Percentiles rank a stretch among this genome's conserved stretches.
Evolutionary conservation across 2,797 vertebrate species (phyloP).

Genomic region (Oreochromis grahami): DNA sequence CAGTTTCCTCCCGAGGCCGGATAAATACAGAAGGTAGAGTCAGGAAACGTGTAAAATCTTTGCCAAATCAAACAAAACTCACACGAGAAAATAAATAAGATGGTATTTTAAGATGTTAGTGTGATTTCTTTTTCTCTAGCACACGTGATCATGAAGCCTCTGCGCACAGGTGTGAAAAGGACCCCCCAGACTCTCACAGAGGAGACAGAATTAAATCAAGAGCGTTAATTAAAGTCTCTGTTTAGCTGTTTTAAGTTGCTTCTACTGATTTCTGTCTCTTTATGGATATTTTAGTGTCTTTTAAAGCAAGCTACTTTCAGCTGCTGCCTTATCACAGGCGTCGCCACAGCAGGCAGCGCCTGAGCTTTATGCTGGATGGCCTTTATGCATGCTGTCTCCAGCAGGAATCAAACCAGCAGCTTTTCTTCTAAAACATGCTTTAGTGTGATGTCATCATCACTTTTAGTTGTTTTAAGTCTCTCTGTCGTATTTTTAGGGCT

Average conservation of each 20-base stretch:
- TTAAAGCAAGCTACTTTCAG: not conserved
- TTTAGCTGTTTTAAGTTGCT: not conserved
- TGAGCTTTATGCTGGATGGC: not conserved
- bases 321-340: not conserved
- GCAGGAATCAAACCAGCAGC: not conserved
- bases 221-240: not conserved
- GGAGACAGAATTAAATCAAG: not conserved
- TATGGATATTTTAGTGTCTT: not conserved
- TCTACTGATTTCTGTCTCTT: not conserved
- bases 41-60: fast-evolving
- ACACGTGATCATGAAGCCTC: not conserved
- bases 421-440: not conserved
- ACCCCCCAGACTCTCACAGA: not conserved
- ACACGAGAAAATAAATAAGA: not conserved
- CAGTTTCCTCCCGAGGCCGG: not conserved
- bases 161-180: not conserved
- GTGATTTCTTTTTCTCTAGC: not conserved
- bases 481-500: fast-evolving
- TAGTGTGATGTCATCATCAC: not conserved
- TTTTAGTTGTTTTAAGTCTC: not conserved
- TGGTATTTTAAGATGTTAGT: not conserved
- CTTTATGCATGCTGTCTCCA: not conserved
- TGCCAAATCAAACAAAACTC: not conserved
- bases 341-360: not conserved
- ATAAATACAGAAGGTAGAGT: not conserved